phyloP scores from a whole-genome alignment of 2,888 invertebrate species.

The Phytoseiulus persimilis region DNA sequence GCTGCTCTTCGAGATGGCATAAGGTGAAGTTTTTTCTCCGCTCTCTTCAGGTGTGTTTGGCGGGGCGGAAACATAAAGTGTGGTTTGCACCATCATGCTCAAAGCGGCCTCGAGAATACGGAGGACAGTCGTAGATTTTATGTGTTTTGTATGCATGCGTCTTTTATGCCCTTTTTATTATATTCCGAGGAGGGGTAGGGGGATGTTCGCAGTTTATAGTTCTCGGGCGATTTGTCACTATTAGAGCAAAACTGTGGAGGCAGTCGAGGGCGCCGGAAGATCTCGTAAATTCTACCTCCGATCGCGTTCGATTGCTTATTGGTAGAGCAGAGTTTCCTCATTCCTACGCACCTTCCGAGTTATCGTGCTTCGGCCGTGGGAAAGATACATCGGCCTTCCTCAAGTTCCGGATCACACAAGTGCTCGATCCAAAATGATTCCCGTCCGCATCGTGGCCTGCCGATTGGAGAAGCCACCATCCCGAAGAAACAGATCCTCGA shows the following conservation, averaged over 20 bases:
- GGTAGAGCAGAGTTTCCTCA: not conserved
- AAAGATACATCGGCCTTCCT: not conserved
- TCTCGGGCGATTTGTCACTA: slow-evolving; percentile 36
- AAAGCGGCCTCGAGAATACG: slow-evolving; percentile 7
- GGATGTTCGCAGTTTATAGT: slow-evolving; percentile 20
- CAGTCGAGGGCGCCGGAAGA: not conserved
- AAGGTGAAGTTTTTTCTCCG: not conserved
- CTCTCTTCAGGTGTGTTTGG: not conserved
- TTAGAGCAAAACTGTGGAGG: slow-evolving; percentile 20
- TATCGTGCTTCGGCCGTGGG: not conserved
- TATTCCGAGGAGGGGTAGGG: not conserved
- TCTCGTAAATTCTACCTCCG: not conserved
- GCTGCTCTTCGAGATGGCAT: not conserved
- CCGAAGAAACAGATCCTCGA: too few relatives aligned
- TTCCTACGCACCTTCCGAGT: not conserved
- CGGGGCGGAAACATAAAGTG: slow-evolving; percentile 33
- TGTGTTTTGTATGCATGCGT: slow-evolving; percentile 27
- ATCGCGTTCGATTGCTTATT: not conserved
- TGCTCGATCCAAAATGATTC: too few relatives aligned
- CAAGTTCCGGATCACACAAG: too few relatives aligned
- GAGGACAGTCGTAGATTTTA: slow-evolving; percentile 19
- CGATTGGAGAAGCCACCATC: too few relatives aligned
- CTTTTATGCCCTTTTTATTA: slow-evolving; percentile 5
- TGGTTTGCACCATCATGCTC: slow-evolving; percentile 23
- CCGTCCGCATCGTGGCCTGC: too few relatives aligned